Conservation (phyloP, 2,797 vertebrate species). For the Sebastes alutus region DNA sequence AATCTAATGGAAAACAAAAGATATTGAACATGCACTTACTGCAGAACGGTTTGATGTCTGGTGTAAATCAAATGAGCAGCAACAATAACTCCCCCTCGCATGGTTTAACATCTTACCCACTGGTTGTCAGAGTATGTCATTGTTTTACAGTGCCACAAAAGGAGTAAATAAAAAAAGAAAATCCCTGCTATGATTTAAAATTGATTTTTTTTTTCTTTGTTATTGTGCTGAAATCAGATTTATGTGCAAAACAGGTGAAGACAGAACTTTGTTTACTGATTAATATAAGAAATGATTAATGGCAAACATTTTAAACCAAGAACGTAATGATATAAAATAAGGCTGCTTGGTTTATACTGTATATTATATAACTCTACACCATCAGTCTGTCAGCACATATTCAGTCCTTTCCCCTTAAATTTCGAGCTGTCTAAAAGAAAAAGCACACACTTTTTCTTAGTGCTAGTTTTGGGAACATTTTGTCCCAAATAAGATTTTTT, state of each 20-base stretch:
- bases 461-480: constrained; percentile 30
- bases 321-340: not conserved
- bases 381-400: not conserved
- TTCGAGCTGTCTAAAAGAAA: not conserved
- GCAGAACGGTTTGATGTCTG: not conserved
- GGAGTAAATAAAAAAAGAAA: not conserved
- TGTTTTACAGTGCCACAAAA: not conserved
- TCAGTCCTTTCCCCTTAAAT: not conserved
- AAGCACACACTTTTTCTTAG: not conserved
- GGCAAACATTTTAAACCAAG: not conserved
- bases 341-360: not conserved
- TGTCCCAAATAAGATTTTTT: constrained; percentile 9
- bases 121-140: not conserved
- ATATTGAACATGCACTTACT: not conserved
- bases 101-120: not conserved
- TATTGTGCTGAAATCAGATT: not conserved
- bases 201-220: not conserved
- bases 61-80: not conserved
- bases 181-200: not conserved
- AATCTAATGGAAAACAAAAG: constrained; percentile 10
- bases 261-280: not conserved
- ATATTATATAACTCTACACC: not conserved
- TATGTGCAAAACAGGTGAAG: not conserved
- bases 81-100: not conserved
- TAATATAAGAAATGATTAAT: not conserved